Base-by-base conservation (phyloP, 35 echinoderm and acorn worm genomes). In the Hemicentrotus pulcherrimus region DNA sequence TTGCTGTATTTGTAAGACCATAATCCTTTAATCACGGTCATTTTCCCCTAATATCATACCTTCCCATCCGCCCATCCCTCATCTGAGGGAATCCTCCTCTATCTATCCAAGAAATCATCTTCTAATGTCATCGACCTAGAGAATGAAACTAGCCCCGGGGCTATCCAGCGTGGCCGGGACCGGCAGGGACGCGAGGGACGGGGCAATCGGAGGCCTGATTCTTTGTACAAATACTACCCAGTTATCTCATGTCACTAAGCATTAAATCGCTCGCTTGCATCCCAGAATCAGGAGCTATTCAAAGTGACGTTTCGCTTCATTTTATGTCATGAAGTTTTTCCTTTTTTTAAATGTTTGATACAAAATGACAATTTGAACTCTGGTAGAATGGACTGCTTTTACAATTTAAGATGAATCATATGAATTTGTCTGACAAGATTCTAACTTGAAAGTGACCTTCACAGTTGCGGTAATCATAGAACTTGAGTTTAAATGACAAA, bases 131-230 rank as follows among this genome's bases (percentile, higher is more conserved):
- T 78, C 28, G 65, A 30, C 65, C 65, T 78, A 78, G 65, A 78
- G 65, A 78, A 78, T 78, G 65, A n/a, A 78, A 78, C 65, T 78
- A n/a, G 65, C 65, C 65, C 65, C 65, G 18, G 65, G 61, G 65
- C 65, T 28, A 78, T 78, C 65, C 65, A 78, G 65, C 6, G 65
- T 22, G 65, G 19, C 28, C 6, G 65, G 18, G 65, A 78, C 65
- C 18, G 65, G 65, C 22, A 78, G 65, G 28, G 65, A 78, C 65
- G 22, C 22, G 28, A 78, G 65, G 65, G 65, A 78, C 6, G 4
- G 22, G 4, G 19, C 65, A 28, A 71, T n/a, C 18, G 22, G 5
- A 22, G 19, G 65, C 65, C 19, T 78, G 65, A 78, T 78, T 78
- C 65, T 78, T 8, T 78, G 22, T 78, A 78, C 65, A 78, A 78